These are phyloP conservation scores for Ciconia boyciana DNA, from an alignment of 2,113 vertebrate species.

Conservation along the genomic window DNA sequence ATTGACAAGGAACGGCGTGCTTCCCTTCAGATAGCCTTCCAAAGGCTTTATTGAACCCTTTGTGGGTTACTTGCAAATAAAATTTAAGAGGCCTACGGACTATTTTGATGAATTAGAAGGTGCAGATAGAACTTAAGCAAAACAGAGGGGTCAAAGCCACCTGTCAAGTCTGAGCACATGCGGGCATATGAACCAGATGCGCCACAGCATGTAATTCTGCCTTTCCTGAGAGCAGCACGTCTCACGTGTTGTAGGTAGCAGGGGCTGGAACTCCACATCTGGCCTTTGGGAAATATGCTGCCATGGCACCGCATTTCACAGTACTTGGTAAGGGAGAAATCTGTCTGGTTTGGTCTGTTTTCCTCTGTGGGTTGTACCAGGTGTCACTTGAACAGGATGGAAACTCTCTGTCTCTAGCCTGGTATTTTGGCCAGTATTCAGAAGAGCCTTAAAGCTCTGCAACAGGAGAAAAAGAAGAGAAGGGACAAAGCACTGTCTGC, in stretches of 20 bases:
- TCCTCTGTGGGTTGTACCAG: neutral
- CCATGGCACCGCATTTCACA: neutral
- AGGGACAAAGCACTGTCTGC: neutral
- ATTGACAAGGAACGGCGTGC: neutral
- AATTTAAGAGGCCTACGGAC: neutral
- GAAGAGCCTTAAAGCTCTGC: neutral
- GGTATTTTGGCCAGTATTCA: neutral
- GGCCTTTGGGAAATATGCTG: neutral
- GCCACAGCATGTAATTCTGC: neutral
- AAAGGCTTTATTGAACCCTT: neutral
- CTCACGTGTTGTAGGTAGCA: neutral
- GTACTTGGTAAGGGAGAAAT: neutral
- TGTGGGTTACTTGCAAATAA: neutral
- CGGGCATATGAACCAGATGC: neutral
- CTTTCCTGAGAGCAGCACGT: neutral
- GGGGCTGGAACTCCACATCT: neutral
- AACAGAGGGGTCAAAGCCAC: neutral
- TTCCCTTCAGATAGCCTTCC: neutral
- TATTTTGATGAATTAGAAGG: neutral
- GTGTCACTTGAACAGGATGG: neutral
- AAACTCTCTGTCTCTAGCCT: neutral
- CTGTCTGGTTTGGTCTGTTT: neutral
- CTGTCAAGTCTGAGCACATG: neutral
- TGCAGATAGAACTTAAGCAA: neutral
- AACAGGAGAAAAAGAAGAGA: neutral